Conservation (phyloP, 53 echinoderm and acorn worm genomes). For the Actinopyga echinites region DNA sequence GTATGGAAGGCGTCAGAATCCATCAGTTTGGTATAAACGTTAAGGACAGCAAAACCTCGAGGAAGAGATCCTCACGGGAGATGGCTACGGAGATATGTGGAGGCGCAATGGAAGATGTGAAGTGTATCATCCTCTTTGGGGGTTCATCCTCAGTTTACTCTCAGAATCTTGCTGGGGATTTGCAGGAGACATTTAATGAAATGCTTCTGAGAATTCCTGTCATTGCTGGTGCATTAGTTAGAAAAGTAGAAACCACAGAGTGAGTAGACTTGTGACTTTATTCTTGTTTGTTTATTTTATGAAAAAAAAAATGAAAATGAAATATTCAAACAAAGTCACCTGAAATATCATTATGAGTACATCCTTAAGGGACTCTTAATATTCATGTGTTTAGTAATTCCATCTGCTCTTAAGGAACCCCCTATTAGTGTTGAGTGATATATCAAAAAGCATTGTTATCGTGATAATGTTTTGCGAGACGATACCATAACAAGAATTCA, state of each 20-base stretch:
- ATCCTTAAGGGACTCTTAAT: no score
- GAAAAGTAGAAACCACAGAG: slow-evolving; percentile 44
- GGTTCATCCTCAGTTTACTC: not conserved
- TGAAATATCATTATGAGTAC: no score
- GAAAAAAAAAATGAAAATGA: no score
- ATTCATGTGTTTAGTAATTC: no score
- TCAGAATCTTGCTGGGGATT: slow-evolving; percentile 1
- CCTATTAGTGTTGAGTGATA: no score
- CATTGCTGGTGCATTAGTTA: slow-evolving; percentile 79
- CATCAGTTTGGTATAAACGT: slow-evolving; percentile 31
- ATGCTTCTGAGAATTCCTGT: slow-evolving; percentile 55
- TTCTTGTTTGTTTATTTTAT: not conserved
- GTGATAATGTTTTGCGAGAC: no score
- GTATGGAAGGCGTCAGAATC: slow-evolving; percentile 74
- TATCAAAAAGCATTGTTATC: no score
- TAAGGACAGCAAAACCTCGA: not conserved
- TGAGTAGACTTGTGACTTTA: not conserved
- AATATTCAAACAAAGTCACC: no score
- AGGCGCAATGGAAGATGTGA: slow-evolving; percentile 41
- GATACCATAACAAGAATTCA: no score
- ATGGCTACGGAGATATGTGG: slow-evolving; percentile 43
- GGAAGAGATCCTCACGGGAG: not conserved
- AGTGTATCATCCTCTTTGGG: slow-evolving; percentile 73
- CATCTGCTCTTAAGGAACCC: no score
- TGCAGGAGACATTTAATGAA: slow-evolving; percentile 64